Evolutionary conservation across 2,113 vertebrate species (phyloP).

Genomic region (Mormoops blainvillei): DNA sequence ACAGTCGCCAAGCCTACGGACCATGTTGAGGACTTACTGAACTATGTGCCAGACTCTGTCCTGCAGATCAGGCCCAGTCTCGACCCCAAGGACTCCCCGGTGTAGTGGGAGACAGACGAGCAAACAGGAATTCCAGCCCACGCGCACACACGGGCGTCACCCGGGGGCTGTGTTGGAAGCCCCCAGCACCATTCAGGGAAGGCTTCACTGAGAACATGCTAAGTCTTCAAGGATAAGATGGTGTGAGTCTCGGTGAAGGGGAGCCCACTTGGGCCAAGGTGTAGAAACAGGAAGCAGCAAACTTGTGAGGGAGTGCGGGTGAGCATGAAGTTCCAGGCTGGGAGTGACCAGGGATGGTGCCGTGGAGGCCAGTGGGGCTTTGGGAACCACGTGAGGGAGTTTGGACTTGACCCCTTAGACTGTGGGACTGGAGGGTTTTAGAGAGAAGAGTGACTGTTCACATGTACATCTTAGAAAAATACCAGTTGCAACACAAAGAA

Average conservation of each 20-base stretch:
- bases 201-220: neutral
- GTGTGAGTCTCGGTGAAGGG: neutral
- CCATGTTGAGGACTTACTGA: neutral
- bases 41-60: neutral
- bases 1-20: neutral
- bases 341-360: accelerated
- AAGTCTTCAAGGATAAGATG: neutral
- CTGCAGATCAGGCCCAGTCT: no score
- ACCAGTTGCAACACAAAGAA: neutral
- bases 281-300: neutral
- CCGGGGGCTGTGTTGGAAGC: accelerated
- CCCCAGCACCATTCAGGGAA: neutral
- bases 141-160: accelerated
- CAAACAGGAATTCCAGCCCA: neutral
- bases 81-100: neutral
- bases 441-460: neutral
- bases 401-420: neutral
- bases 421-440: neutral
- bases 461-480: neutral
- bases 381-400: neutral
- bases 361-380: neutral
- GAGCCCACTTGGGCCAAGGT: neutral
- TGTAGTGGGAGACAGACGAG: accelerated
- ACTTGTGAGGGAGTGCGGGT: no score
- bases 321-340: no score